Evolutionary conservation across 2,888 invertebrate genomes (phyloP).

Genomic region (Nebria salina): DNA sequence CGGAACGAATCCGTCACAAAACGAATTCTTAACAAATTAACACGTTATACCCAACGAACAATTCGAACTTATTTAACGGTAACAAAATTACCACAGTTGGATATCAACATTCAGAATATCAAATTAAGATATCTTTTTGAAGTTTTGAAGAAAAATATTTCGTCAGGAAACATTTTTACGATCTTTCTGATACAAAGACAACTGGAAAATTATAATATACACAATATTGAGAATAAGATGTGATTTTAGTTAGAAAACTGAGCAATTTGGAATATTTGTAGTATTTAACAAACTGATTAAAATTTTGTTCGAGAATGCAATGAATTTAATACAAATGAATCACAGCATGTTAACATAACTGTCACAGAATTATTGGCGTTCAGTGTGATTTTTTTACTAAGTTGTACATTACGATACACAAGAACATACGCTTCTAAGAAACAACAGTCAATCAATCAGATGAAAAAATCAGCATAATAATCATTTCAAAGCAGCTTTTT

Average conservation of each 20-base stretch:
- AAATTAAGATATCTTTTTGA: neutral
- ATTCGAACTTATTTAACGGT: neutral
- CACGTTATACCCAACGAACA: neutral
- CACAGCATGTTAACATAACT: slow-evolving; percentile 23
- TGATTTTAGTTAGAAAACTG: neutral
- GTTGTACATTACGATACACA: neutral
- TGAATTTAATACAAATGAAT: slow-evolving; percentile 44
- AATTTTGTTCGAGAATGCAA: slow-evolving; percentile 21
- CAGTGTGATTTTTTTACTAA: neutral
- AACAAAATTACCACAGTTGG: neutral
- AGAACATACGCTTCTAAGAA: neutral
- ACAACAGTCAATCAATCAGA: slow-evolving; percentile 19
- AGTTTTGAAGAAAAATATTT: neutral
- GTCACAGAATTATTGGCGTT: slow-evolving; percentile 41
- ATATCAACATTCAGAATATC: neutral
- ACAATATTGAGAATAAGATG: too few species aligned
- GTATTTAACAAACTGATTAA: neutral
- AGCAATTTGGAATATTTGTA: neutral
- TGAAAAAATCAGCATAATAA: slow-evolving; percentile 19
- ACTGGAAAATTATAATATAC: too few species aligned
- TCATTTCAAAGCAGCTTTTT: neutral
- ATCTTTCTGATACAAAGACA: too few species aligned
- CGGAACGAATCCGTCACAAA: neutral
- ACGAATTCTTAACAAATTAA: neutral
- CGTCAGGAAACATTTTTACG: too few species aligned